Conservation (phyloP, 1,140 invertebrate genomes). For the Gryon sp. region DNA sequence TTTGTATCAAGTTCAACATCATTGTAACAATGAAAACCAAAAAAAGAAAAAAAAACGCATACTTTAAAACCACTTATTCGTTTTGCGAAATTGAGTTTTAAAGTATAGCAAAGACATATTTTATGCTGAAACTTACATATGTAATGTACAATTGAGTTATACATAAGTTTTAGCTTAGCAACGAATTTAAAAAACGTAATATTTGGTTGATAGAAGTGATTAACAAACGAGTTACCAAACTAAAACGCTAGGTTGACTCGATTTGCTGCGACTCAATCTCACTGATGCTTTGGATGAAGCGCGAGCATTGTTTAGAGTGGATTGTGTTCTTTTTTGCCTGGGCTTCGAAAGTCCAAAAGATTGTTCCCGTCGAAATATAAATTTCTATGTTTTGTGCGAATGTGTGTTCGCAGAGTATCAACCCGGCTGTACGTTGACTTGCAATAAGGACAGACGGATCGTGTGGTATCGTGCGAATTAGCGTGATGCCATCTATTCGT, state of each 20-base stretch:
- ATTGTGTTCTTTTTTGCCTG: conserved; percentile 70
- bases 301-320: conserved; percentile 53
- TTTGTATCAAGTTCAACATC: neutral
- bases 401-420: conserved; percentile 88
- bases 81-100: too few species aligned
- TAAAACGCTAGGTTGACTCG: conserved; percentile 1
- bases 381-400: conserved; percentile 86
- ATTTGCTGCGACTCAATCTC: too few species aligned
- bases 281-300: too few species aligned
- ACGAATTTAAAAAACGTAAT: too few species aligned
- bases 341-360: conserved; percentile 72
- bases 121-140: too few species aligned
- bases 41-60: too few species aligned
- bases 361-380: conserved; percentile 76
- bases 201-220: too few species aligned
- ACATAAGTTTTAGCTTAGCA: too few species aligned
- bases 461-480: conserved; percentile 88
- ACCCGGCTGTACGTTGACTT: conserved; percentile 91
- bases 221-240: conserved; percentile 1
- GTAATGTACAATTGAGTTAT: too few species aligned
- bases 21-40: too few species aligned
- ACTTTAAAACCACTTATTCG: too few species aligned
- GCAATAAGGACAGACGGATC: conserved; percentile 90
- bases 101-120: too few species aligned
- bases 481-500: conserved; percentile 93